A percentile compares a stretch with the other conserved stretches of the same genome.
Evolutionary conservation across 2,797 vertebrate genomes (phyloP).

Genomic region (Cirrhinus mrigala): DNA sequence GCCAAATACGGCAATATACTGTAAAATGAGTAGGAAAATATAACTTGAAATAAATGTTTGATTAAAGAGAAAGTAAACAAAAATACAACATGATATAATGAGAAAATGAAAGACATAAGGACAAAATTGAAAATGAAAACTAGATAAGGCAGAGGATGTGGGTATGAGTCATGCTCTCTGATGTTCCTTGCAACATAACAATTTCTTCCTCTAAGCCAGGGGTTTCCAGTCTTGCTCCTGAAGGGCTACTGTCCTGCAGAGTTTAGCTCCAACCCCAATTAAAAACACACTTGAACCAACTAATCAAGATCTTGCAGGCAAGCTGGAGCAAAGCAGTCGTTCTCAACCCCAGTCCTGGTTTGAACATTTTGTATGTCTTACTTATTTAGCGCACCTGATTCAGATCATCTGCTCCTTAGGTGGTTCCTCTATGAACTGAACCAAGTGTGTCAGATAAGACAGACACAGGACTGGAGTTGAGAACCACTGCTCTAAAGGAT

Average conservation of each 20-base stretch:
- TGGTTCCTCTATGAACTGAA: too few species aligned
- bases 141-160: slow-evolving; percentile 5
- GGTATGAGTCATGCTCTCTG: slow-evolving; percentile 21
- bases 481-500: not conserved
- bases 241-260: not conserved
- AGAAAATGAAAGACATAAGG: slow-evolving; percentile 13
- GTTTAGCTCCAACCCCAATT: not conserved
- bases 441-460: not conserved
- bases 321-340: not conserved
- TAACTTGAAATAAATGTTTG: slow-evolving; percentile 10
- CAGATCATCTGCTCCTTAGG: not conserved
- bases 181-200: slow-evolving; percentile 1
- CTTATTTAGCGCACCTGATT: not conserved
- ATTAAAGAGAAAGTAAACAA: not conserved
- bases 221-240: slow-evolving; percentile 11
- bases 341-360: not conserved
- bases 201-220: slow-evolving; percentile 16
- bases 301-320: not conserved
- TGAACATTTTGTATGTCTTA: not conserved
- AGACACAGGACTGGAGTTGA: not conserved
- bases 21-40: not conserved
- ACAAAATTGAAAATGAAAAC: slow-evolving; percentile 3
- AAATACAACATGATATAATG: not conserved
- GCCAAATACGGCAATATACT: slow-evolving; percentile 3
- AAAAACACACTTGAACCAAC: not conserved